A percentile compares a stretch with the other conserved stretches of the same genome.
phyloP scores from a whole-genome alignment of 2,113 vertebrate genomes.

The Amphiprion percula region DNA sequence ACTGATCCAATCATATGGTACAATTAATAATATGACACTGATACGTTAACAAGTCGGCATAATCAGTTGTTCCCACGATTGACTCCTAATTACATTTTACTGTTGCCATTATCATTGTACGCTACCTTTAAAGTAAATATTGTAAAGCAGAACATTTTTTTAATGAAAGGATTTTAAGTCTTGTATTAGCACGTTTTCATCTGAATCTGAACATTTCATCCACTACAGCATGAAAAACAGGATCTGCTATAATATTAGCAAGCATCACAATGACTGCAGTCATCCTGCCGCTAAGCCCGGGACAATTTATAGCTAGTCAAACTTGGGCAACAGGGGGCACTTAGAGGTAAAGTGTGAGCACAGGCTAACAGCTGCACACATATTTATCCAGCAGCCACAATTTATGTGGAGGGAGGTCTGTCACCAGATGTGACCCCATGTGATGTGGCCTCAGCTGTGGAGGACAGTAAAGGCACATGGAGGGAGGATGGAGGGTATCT shows the following conservation, averaged over 20 bases:
- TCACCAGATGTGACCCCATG: conserved; percentile 60
- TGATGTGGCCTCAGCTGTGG: conserved; percentile 36
- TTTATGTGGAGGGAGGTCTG: conserved; percentile 63
- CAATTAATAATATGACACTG: too few species aligned
- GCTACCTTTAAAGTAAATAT: too few species aligned
- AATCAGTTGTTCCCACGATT: too few species aligned
- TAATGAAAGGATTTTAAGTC: too few species aligned
- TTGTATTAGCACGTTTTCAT: too few species aligned
- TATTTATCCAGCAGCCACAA: conserved; percentile 73
- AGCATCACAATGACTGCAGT: conserved; percentile 44
- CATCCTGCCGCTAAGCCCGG: conserved; percentile 14
- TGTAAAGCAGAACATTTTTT: too few species aligned
- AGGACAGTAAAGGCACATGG: conserved; percentile 10
- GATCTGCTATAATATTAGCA: conserved; percentile 5
- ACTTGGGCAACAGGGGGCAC: conserved; percentile 61
- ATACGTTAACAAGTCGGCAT: too few species aligned
- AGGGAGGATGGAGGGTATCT: conserved; percentile 15
- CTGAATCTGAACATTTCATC: neutral
- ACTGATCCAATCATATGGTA: too few species aligned
- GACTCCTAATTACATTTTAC: too few species aligned
- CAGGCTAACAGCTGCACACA: conserved; percentile 72
- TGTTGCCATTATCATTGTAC: too few species aligned
- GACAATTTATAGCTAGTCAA: conserved; percentile 68
- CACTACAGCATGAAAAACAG: neutral
- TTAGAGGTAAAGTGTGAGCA: conserved; percentile 75